phyloP scores from a whole-genome alignment of 2,113 vertebrate species.

The Pterocles orientalis region DNA sequence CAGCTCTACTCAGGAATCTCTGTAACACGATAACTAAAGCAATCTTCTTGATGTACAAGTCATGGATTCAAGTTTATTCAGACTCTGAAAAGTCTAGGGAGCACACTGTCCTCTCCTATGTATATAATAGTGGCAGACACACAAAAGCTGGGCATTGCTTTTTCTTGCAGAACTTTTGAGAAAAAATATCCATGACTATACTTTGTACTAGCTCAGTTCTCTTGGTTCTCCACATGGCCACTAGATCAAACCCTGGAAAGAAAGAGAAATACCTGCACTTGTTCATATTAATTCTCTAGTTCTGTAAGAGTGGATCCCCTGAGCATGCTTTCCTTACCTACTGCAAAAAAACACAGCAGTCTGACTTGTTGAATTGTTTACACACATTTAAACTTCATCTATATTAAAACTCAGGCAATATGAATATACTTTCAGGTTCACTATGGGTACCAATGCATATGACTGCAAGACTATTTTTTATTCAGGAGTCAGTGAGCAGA shows the following conservation, averaged over 20 bases:
- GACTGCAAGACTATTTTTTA: background rate
- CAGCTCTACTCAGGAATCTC: background rate
- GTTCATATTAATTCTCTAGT: background rate
- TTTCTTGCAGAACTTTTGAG: background rate
- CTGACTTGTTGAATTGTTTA: background rate
- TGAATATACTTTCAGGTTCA: background rate
- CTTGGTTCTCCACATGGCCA: background rate
- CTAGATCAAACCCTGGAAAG: background rate
- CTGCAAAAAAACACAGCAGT: background rate
- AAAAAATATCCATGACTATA: background rate
- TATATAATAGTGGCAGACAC: background rate
- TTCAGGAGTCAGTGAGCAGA: background rate
- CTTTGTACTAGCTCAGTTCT: background rate
- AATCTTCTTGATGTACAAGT: background rate
- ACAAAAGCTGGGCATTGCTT: rapidly evolving
- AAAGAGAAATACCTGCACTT: background rate
- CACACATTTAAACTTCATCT: background rate
- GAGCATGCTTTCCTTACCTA: background rate
- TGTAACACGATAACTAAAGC: background rate
- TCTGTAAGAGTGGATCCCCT: background rate
- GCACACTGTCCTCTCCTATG: background rate
- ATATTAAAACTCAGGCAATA: background rate
- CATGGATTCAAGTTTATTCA: background rate
- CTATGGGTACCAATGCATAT: background rate
- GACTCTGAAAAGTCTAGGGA: background rate